Evolutionary conservation across 1,140 invertebrate species (phyloP), one percentile per base, ranked within the genome.

Genomic region (Scylla paramamosain): DNA sequence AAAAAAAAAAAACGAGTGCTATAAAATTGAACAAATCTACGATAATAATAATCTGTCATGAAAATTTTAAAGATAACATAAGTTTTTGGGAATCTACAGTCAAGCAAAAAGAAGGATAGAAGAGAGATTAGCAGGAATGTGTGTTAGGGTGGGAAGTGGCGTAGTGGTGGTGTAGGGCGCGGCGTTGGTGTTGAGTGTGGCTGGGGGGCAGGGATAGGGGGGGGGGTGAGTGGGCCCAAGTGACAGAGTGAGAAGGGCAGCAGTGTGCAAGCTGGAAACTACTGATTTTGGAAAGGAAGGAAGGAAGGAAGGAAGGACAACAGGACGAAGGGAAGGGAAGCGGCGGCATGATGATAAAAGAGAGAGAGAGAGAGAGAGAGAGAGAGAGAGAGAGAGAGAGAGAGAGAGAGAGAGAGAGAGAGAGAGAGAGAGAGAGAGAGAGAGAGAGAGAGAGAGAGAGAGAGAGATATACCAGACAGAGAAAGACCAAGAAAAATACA

Each of bases 351-450:
- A 82, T 25, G 77, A 82, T 82, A 82, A 25, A 25, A 32, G 87
- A 88, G 86, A 88, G 31, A 88, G 87, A 32, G 32, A 89, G 28
- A 89, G 87, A 89, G 87, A 89, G 87, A 89, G 16, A 1, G 16
- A 4, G 10, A 20, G 45, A 45, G 48, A 92, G 59, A 67, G 10
- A 82, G 59, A 77, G 59, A 67, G 59, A 82, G n/a, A 77, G 91
- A 67, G 28, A 67, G 91, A 77, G n/a, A 82, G 29, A 82, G 48
- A 77, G 91, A 31, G 3, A 28, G 12, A 67, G 29, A 67, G 14
- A 67, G 52, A 82, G 10, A 67, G 20, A 82, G 48, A 29, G 52
- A 82, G 31, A 29, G 32, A 45, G 28, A 46, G 46, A 45, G 87
- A 29, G 32, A 45, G 39, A 46, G 87, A 45, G 32, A 46, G 39